phyloP scores from a whole-genome alignment of 2,797 vertebrate species.

The Rhinella marina region DNA sequence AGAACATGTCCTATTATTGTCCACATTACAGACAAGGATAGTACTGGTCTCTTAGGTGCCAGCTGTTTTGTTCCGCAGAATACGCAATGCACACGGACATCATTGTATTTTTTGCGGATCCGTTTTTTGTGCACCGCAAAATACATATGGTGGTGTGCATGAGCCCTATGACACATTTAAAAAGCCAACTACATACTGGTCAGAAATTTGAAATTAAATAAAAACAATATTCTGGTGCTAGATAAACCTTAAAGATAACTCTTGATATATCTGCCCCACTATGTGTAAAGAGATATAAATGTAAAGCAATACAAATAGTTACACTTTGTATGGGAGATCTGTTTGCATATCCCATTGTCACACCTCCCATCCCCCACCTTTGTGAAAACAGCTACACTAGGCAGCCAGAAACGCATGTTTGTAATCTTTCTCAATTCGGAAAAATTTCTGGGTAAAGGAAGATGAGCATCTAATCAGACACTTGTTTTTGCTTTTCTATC shows the following conservation, averaged over 20 bases:
- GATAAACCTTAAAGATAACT: neutral
- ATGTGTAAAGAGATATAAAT: conserved; percentile 1
- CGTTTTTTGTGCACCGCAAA: too few species aligned
- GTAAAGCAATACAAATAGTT: neutral
- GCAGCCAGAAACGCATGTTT: conserved; percentile 15
- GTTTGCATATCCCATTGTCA: neutral
- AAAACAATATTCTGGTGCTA: too few species aligned
- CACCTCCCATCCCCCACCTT: neutral
- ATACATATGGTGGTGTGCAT: too few species aligned
- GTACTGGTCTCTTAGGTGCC: too few species aligned
- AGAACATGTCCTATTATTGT: too few species aligned
- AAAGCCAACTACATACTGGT: too few species aligned
- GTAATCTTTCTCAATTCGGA: conserved; percentile 26
- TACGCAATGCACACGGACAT: too few species aligned
- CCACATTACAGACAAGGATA: too few species aligned
- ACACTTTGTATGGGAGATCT: neutral
- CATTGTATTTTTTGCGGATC: too few species aligned
- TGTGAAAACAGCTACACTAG: neutral
- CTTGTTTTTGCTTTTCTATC: conserved; percentile 33
- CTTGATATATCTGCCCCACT: neutral
- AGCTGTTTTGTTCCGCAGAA: too few species aligned
- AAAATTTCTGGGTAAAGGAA: conserved; percentile 31
- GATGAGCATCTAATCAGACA: conserved; percentile 51
- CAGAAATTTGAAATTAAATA: too few species aligned
- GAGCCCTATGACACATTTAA: too few species aligned